Evolutionary conservation across 2,797 vertebrate genomes (phyloP), one percentile per base, ranked within the genome.

Genomic region (Cetoscarus ocellatus): DNA sequence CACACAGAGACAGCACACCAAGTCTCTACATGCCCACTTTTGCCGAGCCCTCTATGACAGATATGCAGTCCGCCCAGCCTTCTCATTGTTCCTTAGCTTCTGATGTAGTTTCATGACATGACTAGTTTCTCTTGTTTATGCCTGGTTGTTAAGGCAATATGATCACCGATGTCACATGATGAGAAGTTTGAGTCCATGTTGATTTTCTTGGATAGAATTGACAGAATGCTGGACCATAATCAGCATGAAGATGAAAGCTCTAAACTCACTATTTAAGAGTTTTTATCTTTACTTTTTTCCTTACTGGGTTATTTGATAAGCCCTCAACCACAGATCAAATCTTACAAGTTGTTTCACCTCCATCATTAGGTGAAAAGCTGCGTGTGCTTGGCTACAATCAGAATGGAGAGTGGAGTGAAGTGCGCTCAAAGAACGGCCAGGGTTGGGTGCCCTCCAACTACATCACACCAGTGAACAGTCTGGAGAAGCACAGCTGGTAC

Each of bases 391-490:
- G 98, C 88, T 99, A 99, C 90, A 99, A 99, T 92, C 98, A 99
- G 95, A 99, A 98, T 77, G 97, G 98, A 0, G 98, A 99, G 78
- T 99, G 98, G 98, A 98, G 98, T 38, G 98, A 99, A 83, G 98
- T 99, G 74, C 96, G 98, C 65, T 99, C 98, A 0, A 99, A 98
- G 92, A 99, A 99, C 0, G 98, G 98, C 75, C 98, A 99, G 87
- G 98, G 98, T 47, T 99, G 98, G 98, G 98, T 99, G 27, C 98
- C 98, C 0, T 99, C 97, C 91, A 99, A 99, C 94, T 99, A 99
- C 90, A 99, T 99, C 93, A 99, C 98, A 0, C 98, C 98, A 0
- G 98, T 99, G 73, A 99, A 99, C 94, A 99, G 98, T 76, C 94
- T 99, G 90, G 98, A 99, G 87, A 99, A 99, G 77, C 98, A 99